Percentiles rank a stretch among this genome's conserved stretches.
Conservation (phyloP, 1,140 invertebrate species). For the Aphelinus atriplicis region DNA sequence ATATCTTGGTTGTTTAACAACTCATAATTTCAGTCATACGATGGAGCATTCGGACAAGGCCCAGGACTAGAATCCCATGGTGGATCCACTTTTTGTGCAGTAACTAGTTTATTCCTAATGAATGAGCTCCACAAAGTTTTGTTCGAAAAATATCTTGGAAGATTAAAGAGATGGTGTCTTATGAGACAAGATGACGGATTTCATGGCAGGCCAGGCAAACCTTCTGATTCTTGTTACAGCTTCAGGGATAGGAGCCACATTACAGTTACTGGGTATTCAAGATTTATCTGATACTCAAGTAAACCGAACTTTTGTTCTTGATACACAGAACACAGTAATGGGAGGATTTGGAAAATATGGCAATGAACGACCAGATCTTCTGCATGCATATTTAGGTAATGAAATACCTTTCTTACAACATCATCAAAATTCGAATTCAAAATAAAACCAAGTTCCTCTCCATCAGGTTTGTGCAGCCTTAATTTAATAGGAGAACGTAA, state of each 20-base stretch:
- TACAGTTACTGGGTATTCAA: constrained; percentile 81
- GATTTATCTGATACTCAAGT: constrained; percentile 74
- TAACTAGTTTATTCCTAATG: constrained; percentile 88
- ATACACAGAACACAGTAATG: constrained; percentile 79
- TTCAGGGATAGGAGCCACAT: constrained; percentile 97
- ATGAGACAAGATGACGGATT: constrained; percentile 86
- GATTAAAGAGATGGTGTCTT: constrained; percentile 83
- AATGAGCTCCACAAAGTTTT: constrained; percentile 75
- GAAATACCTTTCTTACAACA: neutral
- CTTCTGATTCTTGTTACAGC: constrained; percentile 96
- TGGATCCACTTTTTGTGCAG: constrained; percentile 94
- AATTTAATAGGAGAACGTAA: constrained; percentile 82
- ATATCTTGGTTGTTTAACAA: too few species aligned
- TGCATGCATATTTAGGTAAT: constrained; percentile 90
- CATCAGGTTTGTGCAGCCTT: constrained; percentile 81
- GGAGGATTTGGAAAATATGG: constrained; percentile 94
- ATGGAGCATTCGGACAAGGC: constrained; percentile 92
- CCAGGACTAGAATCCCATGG: constrained; percentile 92
- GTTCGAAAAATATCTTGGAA: constrained; percentile 69
- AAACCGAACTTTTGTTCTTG: constrained; percentile 79
- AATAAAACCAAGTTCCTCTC: neutral
- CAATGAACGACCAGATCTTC: constrained; percentile 83
- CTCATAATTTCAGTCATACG: constrained; percentile 80
- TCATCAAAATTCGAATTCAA: constrained; percentile 17
- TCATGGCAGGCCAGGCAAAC: constrained; percentile 96